Conservation (phyloP, 2,113 vertebrate genomes). For the Pipa parva region DNA sequence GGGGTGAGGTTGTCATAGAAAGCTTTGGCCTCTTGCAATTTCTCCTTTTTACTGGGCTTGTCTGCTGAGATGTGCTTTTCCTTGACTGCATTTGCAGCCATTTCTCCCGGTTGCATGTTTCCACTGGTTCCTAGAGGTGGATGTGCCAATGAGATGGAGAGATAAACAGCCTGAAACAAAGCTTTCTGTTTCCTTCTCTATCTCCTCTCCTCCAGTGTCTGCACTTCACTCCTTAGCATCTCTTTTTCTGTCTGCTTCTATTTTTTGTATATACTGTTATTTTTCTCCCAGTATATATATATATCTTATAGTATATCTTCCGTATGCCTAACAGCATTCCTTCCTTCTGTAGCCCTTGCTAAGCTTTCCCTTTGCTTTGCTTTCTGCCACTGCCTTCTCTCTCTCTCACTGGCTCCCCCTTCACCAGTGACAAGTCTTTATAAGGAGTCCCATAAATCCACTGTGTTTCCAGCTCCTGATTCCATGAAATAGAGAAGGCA, state of each 20-base stretch:
- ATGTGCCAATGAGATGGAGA: slow-evolving; percentile 21
- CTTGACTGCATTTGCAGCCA: slow-evolving; percentile 19
- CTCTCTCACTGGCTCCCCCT: slow-evolving; percentile 9
- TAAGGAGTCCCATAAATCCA: slow-evolving; percentile 34
- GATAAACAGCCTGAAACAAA: neutral
- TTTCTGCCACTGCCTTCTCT: neutral
- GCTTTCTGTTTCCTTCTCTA: slow-evolving; percentile 24
- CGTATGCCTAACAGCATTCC: neutral
- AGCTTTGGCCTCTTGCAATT: slow-evolving; percentile 62
- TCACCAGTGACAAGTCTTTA: slow-evolving; percentile 34
- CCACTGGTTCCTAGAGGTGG: slow-evolving; percentile 9
- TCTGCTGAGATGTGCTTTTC: slow-evolving; percentile 15
- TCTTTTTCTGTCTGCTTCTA: neutral
- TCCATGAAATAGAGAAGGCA: slow-evolving; percentile 37
- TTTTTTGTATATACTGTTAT: neutral
- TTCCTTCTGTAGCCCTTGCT: neutral
- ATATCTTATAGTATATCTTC: neutral
- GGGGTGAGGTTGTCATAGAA: slow-evolving; percentile 63
- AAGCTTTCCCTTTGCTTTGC: too few relatives aligned
- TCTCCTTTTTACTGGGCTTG: slow-evolving; percentile 41
- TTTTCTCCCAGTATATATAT: too few relatives aligned
- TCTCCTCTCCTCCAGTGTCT: neutral
- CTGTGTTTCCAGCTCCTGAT: slow-evolving; percentile 16
- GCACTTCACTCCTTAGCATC: neutral
- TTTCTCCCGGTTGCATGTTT: slow-evolving; percentile 27